These are phyloP conservation scores for Myzus persicae DNA, from an alignment of 1,140 invertebrate species.

Conservation along the genomic window DNA sequence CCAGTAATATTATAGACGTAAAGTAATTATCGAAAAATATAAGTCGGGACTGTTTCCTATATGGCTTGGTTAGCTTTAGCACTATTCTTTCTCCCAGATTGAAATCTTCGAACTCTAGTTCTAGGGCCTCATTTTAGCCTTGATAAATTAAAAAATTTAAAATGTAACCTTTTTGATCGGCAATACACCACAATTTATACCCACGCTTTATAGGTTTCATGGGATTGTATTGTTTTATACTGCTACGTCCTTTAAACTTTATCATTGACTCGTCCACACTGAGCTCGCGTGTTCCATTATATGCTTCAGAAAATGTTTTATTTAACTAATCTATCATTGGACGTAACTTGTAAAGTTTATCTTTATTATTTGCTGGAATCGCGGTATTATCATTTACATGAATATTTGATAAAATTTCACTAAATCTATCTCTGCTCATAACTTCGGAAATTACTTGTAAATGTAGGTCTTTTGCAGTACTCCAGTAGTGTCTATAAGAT, in stretches of 20 bases:
- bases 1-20: constrained; percentile 58
- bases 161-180: too few species aligned
- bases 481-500: too few species aligned
- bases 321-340: constrained; percentile 36
- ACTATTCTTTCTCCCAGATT: constrained; percentile 59
- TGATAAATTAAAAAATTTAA: constrained; percentile 60
- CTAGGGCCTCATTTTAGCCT: constrained; percentile 59
- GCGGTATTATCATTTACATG: too few species aligned
- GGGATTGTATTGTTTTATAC: too few species aligned
- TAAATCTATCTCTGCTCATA: too few species aligned
- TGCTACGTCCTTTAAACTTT: constrained; percentile 51
- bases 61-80: constrained; percentile 51
- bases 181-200: too few species aligned
- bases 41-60: constrained; percentile 46
- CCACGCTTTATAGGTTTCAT: too few species aligned
- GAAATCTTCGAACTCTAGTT: constrained; percentile 42
- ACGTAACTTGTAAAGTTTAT: too few species aligned
- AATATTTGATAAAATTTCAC: too few species aligned
- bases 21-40: constrained; percentile 60
- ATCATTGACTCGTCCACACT: constrained; percentile 60
- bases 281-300: constrained; percentile 56
- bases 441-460: too few species aligned
- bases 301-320: constrained; percentile 61
- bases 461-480: too few species aligned
- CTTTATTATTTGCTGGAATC: too few species aligned